phyloP scores from a whole-genome alignment of 2,113 vertebrate species.

The Lathamus discolor region DNA sequence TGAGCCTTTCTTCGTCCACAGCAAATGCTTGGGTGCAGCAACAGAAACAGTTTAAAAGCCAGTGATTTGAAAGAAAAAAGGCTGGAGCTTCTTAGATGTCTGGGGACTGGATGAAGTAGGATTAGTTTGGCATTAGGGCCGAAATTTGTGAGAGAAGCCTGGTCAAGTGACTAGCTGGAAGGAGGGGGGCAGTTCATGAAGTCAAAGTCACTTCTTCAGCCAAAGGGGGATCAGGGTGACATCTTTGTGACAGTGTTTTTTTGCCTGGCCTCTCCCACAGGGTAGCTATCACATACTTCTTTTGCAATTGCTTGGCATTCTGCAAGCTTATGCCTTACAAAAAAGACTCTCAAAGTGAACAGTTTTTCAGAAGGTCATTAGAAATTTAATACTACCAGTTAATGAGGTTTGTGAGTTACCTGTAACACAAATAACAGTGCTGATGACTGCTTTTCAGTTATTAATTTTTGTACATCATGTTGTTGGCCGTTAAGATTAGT shows the following conservation, averaged over 20 bases:
- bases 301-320: background rate
- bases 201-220: background rate
- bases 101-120: background rate
- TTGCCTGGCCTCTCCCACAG: background rate
- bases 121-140: background rate
- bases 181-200: background rate
- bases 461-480: background rate
- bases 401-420: conserved; percentile 15
- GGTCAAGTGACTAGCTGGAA: background rate
- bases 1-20: background rate
- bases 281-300: background rate
- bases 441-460: conserved; percentile 20
- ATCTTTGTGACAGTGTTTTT: background rate
- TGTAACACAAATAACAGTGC: background rate
- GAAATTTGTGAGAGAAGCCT: background rate
- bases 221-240: background rate
- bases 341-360: background rate
- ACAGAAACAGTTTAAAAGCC: background rate
- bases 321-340: background rate
- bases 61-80: background rate
- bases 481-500: background rate
- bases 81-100: background rate
- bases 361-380: background rate
- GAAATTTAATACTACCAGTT: conserved; percentile 8
- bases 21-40: background rate